Percentiles rank a stretch among this genome's conserved stretches.
These are phyloP conservation scores for Ciconia nigra DNA, from an alignment of 2,797 vertebrate genomes.

Conservation along the genomic window DNA sequence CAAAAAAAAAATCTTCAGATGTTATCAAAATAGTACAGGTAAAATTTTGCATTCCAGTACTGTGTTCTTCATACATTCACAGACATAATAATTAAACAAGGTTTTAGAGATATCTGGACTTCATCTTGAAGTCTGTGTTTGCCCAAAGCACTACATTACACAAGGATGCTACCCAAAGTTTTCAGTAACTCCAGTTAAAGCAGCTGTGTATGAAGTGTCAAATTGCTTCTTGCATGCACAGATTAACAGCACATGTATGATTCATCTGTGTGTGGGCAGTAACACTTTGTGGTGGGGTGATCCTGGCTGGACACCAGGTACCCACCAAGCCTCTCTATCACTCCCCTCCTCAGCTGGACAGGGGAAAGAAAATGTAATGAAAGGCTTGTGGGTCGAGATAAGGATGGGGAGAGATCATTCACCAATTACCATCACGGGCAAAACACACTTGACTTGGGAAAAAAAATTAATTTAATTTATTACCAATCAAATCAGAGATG, in stretches of 20 bases:
- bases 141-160: neutral
- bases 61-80: neutral
- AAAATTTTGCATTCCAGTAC: neutral
- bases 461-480: neutral
- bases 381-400: neutral
- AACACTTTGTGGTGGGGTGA: neutral
- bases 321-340: neutral
- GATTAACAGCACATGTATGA: neutral
- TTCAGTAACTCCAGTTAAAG: neutral
- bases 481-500: neutral
- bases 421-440: neutral
- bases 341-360: neutral
- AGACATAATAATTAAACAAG: neutral
- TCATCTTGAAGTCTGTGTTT: neutral
- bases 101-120: neutral
- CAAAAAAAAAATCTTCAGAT: neutral
- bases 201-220: neutral
- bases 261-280: neutral
- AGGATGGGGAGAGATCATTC: neutral
- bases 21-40: neutral
- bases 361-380: neutral
- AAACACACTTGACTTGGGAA: neutral
- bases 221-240: neutral
- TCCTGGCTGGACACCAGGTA: neutral
- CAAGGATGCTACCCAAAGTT: neutral